Conservation (phyloP, 2,797 vertebrate genomes). For the Enteromius unitaeniatus region DNA sequence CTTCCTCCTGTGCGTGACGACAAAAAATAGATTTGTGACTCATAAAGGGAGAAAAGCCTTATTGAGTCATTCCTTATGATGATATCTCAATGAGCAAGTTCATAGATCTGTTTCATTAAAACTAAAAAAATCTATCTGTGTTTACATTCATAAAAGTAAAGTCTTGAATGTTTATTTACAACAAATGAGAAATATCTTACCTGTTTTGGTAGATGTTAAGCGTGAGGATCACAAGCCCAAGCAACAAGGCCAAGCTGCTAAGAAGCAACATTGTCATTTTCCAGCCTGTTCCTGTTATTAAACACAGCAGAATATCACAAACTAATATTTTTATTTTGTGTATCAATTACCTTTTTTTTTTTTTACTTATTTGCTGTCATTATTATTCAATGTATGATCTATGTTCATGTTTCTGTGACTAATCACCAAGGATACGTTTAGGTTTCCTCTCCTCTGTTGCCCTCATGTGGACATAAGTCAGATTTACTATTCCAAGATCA, state of each 20-base stretch:
- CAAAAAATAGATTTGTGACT: neutral
- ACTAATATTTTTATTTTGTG: neutral
- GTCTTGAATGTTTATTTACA: neutral
- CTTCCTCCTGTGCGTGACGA: constrained; percentile 73
- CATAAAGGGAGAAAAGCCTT: neutral
- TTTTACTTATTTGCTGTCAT: neutral
- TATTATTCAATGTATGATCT: neutral
- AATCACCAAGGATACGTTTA: neutral
- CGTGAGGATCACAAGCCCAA: constrained; percentile 84
- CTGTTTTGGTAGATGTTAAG: constrained; percentile 84
- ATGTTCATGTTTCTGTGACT: neutral
- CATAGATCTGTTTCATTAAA: neutral
- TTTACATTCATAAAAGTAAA: neutral
- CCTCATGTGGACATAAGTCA: constrained; percentile 66
- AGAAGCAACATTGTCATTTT: constrained; percentile 87
- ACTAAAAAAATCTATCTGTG: neutral
- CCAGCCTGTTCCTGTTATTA: constrained; percentile 82
- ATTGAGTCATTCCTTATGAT: neutral
- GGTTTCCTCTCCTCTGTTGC: constrained; percentile 46
- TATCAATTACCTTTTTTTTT: neutral
- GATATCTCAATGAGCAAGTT: neutral
- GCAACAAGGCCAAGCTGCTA: constrained; percentile 83
- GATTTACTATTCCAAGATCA: neutral
- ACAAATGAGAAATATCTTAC: constrained; percentile 69
- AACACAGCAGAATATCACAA: neutral